A percentile compares a stretch with the other conserved stretches of the same genome.
Evolutionary conservation across 2,888 invertebrate species (phyloP).

Genomic region (Platycnemis pennipes): DNA sequence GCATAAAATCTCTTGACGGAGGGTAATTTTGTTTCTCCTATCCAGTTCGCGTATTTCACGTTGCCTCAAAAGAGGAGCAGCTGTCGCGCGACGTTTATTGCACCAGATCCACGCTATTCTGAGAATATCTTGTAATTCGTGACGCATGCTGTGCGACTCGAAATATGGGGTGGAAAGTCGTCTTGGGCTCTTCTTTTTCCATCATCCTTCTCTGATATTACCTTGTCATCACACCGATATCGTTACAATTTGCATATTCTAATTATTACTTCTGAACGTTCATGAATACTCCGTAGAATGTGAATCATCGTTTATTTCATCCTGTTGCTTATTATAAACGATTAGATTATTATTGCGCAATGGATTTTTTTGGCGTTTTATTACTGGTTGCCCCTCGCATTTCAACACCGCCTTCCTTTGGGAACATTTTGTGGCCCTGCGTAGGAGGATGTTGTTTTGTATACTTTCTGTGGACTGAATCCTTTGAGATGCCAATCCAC

Average conservation of each 20-base stretch:
- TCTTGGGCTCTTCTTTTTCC: not conserved
- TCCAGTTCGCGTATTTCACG: not conserved
- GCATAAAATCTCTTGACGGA: not conserved
- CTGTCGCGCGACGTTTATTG: conserved; percentile 39
- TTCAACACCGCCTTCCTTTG: no score
- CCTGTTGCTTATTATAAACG: no score
- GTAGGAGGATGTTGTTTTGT: no score
- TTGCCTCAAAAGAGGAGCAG: not conserved
- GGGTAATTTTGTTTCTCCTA: not conserved
- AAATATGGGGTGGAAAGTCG: not conserved
- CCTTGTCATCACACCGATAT: not conserved
- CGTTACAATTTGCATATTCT: not conserved
- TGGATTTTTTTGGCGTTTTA: no score
- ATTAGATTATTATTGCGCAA: no score
- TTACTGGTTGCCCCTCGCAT: no score
- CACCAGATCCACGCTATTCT: not conserved
- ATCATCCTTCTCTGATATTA: not conserved
- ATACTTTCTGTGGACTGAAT: no score
- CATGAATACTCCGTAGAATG: no score
- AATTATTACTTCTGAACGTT: no score
- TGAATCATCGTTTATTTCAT: no score
- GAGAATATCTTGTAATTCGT: not conserved
- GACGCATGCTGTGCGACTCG: not conserved
- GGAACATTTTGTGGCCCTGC: no score
- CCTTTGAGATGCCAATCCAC: no score